Conservation (phyloP, 1,140 invertebrate genomes). For the Leucophenga varia region DNA sequence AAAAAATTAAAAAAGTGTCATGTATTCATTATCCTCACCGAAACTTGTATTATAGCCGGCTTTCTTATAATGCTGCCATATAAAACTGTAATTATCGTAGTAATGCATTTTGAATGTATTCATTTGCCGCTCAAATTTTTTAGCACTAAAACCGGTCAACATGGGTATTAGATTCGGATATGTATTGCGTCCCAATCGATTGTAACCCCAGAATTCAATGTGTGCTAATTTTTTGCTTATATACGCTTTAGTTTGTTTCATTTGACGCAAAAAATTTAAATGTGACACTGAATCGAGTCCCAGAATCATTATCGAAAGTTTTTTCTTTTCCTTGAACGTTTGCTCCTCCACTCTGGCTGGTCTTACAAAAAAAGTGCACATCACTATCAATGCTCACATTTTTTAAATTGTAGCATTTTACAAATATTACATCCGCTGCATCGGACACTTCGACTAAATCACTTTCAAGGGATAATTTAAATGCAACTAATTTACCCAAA, state of each 20-base stretch:
- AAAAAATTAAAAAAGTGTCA: conserved; percentile 10
- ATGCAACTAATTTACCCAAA: conserved; percentile 2
- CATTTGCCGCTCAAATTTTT: conserved; percentile 58
- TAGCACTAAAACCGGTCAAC: conserved; percentile 63
- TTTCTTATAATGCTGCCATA: conserved; percentile 23
- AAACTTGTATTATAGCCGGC: conserved; percentile 21
- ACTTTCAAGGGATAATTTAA: background rate
- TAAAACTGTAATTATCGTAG: conserved; percentile 4
- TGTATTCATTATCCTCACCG: conserved; percentile 18
- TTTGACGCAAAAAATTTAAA: conserved; percentile 76
- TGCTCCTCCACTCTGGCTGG: rapidly evolving
- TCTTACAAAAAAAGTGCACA: conserved; percentile 17
- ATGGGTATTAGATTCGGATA: conserved; percentile 76
- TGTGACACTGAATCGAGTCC: conserved; percentile 84
- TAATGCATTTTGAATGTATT: background rate
- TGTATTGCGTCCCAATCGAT: conserved; percentile 77
- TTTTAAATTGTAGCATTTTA: background rate
- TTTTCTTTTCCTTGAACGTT: conserved; percentile 4
- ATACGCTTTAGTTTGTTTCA: conserved; percentile 68
- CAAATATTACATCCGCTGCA: background rate
- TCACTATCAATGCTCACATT: conserved; percentile 6
- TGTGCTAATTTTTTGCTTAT: conserved; percentile 62
- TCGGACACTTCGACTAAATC: no score
- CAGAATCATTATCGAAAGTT: conserved; percentile 69
- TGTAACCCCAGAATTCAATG: conserved; percentile 73